A percentile compares a stretch with the other conserved stretches of the same genome.
Evolutionary conservation across 2,888 invertebrate species (phyloP).

Genomic region (Hirtodrosophila duncani): DNA sequence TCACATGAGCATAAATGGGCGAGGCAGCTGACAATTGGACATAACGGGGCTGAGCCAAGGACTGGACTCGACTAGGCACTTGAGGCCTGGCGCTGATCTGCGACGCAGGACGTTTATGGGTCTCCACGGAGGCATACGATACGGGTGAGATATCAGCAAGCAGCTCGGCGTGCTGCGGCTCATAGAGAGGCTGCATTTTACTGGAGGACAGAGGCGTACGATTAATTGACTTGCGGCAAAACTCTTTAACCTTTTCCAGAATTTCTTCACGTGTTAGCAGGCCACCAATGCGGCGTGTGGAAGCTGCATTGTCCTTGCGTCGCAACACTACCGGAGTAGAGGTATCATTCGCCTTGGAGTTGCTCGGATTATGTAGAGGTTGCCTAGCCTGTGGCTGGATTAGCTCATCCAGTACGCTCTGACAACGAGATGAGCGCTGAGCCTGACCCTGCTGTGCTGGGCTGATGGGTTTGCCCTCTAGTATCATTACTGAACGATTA

Average conservation of each 20-base stretch:
- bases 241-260: conserved; percentile 76
- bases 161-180: conserved; percentile 25
- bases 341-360: conserved; percentile 67
- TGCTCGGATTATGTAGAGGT: no score
- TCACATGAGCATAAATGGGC: conserved; percentile 76
- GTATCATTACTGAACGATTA: conserved; percentile 67
- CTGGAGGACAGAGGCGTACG: conserved; percentile 61
- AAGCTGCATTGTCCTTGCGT: conserved; percentile 36
- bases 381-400: no score
- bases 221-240: conserved; percentile 77
- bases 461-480: conserved; percentile 51
- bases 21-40: conserved; percentile 43
- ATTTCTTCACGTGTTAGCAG: conserved; percentile 76
- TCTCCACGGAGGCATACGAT: conserved; percentile 76
- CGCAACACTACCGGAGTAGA: conserved; percentile 63
- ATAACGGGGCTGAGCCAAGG: conserved; percentile 59
- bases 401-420: conserved; percentile 76
- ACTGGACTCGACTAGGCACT: conserved; percentile 75
- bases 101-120: conserved; percentile 60
- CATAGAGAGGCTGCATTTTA: conserved; percentile 49
- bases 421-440: conserved; percentile 61
- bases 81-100: conserved; percentile 71
- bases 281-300: conserved; percentile 59
- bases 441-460: conserved; percentile 1
- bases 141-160: conserved; percentile 74